Base-by-base conservation (phyloP, 2,797 vertebrate species). In the Furcifer pardalis region DNA sequence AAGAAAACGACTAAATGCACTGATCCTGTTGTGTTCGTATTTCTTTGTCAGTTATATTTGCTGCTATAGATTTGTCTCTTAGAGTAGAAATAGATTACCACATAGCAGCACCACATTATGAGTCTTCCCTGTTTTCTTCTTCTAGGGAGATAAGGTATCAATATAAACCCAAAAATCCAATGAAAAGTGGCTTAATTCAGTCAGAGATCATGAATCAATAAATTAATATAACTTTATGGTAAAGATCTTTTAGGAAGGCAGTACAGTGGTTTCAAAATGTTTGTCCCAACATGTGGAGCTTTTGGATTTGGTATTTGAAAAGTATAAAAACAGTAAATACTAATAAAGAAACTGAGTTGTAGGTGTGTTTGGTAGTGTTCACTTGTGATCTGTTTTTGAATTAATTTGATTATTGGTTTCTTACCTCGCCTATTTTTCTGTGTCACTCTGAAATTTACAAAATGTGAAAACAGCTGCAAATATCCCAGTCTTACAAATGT, bases 21-120 rank as follows among this genome's bases (percentile, higher is more conserved):
- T 75, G 77, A 0, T 82, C 3, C 52, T 89, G 37, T 77, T 90
- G 79, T 49, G 81, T 86, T 92, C 85, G 2, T 91, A 85, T 89
- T 93, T 88, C 83, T 78, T 69, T 90, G 86, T 88, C 85, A 89
- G 77, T 56, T 90, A 85, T 81, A 89, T 81, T 1, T 1, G 73
- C 83, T 90, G 84, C 59, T 83, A 23, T 13, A 10, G 77, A 2
- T 87, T 84, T 8, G 46, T 86, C 81, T 92, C 75, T 10, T 4
- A 0, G 52, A 90, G 82, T 71, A 80, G 13, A 2, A 87, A 89
- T 73, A 87, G 85, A 89, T 88, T 79, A 49, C 83, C 44, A 82
- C 87, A 85, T 15, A 76, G 23, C 40, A 71, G 40, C 77, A 84
- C 82, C 62, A 2, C 4, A 0, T 75, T 87, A 79, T 87, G 72